A percentile compares a stretch with the other conserved stretches of the same genome.
Evolutionary conservation across 2,113 vertebrate species (phyloP).

Genomic region (Loxodonta africana): DNA sequence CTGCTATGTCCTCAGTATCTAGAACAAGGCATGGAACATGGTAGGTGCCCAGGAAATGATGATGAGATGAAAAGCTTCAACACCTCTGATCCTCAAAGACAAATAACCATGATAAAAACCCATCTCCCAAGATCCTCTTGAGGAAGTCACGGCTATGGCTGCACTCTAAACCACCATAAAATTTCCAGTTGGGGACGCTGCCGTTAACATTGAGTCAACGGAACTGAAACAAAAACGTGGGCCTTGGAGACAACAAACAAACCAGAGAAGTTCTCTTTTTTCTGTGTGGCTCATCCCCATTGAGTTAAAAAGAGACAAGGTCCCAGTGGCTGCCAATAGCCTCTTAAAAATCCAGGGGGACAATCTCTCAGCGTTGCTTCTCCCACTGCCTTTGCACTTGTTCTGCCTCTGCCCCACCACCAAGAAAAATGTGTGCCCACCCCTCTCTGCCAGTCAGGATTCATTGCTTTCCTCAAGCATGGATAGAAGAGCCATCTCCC

Average conservation of each 20-base stretch:
- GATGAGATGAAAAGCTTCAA: background rate
- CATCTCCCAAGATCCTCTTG: background rate
- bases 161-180: background rate
- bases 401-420: background rate
- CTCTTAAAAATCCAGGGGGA: background rate
- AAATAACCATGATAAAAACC: background rate
- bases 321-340: background rate
- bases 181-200: slow-evolving; percentile 25
- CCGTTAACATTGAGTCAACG: background rate
- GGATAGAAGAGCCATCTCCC: background rate
- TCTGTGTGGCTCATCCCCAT: background rate
- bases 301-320: slow-evolving; percentile 27
- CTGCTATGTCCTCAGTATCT: no score
- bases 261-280: slow-evolving; percentile 39
- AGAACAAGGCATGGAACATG: background rate
- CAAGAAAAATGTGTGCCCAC: background rate
- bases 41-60: background rate
- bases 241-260: background rate
- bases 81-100: background rate
- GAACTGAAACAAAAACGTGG: slow-evolving; percentile 72
- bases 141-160: background rate
- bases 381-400: background rate
- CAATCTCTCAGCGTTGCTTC: fast-evolving
- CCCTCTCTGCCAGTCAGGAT: background rate
- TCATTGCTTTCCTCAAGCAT: background rate